A percentile compares a stretch with the other conserved stretches of the same genome.
Conservation (phyloP, 2,797 vertebrate species). For the Clamator glandarius region DNA sequence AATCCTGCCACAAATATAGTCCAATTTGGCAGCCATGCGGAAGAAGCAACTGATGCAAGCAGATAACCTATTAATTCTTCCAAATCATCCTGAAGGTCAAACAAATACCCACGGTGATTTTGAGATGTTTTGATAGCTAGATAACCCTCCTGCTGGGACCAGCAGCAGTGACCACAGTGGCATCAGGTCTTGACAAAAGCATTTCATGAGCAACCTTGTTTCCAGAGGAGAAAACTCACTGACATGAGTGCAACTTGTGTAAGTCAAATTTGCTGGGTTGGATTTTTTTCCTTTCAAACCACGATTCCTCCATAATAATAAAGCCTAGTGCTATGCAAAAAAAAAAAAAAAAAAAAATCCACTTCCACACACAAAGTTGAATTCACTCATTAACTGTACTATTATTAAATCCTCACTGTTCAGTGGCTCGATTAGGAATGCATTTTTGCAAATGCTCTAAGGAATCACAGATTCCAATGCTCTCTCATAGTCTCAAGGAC, state of each 20-base stretch:
- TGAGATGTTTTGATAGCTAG: neutral
- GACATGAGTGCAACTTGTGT: neutral
- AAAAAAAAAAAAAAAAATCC: neutral
- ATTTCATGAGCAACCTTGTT: neutral
- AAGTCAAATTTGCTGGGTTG: neutral
- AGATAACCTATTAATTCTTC: neutral
- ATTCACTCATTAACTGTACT: neutral
- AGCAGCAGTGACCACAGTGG: neutral
- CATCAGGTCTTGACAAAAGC: neutral
- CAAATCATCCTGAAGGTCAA: neutral
- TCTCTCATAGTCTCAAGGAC: neutral
- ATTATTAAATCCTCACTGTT: neutral
- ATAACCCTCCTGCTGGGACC: neutral
- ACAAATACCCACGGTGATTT: neutral
- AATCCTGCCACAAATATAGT: neutral
- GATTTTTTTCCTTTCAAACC: neutral
- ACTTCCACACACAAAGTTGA: neutral
- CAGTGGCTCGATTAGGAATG: neutral
- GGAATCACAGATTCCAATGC: neutral
- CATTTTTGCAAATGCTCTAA: slow-evolving; percentile 7
- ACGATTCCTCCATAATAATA: neutral
- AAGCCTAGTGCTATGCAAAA: neutral
- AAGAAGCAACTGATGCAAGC: neutral
- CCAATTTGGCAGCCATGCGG: neutral
- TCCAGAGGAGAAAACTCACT: neutral